A percentile compares a stretch with the other conserved stretches of the same genome.
These are phyloP conservation scores for Poecilobothrus nobilitatus DNA, from an alignment of 2,888 invertebrate species.

Conservation along the genomic window DNA sequence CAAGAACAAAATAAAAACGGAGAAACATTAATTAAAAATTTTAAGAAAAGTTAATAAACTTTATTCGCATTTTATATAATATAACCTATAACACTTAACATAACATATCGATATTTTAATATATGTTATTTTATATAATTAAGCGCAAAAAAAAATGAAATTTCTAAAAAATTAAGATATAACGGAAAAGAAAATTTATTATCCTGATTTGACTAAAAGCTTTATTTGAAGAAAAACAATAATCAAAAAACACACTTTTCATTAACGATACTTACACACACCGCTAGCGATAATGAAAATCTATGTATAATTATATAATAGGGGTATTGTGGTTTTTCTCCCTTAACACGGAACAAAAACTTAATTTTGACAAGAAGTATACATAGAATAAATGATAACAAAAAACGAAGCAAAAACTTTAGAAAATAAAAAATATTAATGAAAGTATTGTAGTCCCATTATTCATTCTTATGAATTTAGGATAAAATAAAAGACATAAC, in stretches of 20 bases:
- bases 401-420: background rate
- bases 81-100: too few species aligned
- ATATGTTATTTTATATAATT: too few species aligned
- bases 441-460: background rate
- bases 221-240: background rate
- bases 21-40: background rate
- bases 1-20: background rate
- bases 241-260: background rate
- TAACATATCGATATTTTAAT: too few species aligned
- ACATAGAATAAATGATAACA: background rate
- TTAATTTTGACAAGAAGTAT: background rate
- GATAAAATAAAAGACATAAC: background rate
- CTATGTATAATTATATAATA: too few species aligned
- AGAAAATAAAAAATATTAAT: background rate
- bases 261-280: background rate
- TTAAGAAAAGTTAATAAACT: background rate
- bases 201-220: constrained; percentile 4
- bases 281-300: too few species aligned
- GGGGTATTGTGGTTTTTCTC: too few species aligned
- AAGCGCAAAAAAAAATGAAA: too few species aligned
- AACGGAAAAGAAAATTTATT: background rate
- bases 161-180: background rate
- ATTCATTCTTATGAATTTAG: background rate
- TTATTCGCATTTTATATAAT: too few species aligned
- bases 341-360: background rate